Evolutionary conservation across 2,888 invertebrate species (phyloP).

Genomic region (Exocentrus adspersus): DNA sequence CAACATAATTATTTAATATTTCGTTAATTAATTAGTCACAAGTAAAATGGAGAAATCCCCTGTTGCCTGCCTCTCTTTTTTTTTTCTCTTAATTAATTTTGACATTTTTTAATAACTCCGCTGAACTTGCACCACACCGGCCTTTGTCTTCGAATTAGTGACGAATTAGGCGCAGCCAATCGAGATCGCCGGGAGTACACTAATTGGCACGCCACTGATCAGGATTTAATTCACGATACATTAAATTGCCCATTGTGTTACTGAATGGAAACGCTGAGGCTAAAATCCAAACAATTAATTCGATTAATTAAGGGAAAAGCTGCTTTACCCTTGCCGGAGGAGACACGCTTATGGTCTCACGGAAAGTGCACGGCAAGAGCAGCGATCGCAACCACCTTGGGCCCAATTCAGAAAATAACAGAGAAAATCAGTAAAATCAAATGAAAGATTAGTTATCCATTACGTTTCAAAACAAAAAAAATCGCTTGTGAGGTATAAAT

Average conservation of each 20-base stretch:
- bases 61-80: too few species aligned
- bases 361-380: too few species aligned
- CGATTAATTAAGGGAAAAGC: too few species aligned
- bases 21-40: slow-evolving; percentile 34
- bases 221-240: not conserved
- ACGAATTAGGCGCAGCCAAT: slow-evolving; percentile 1
- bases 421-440: too few species aligned
- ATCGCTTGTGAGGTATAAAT: too few species aligned
- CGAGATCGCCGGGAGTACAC: not conserved
- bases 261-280: not conserved
- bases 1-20: slow-evolving; percentile 33
- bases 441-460: too few species aligned
- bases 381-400: too few species aligned
- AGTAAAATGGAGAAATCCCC: slow-evolving; percentile 36
- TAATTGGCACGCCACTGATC: not conserved
- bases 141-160: slow-evolving; percentile 20
- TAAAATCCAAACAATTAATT: not conserved
- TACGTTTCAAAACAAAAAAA: too few species aligned
- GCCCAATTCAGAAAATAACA: too few species aligned
- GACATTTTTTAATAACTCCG: slow-evolving; percentile 23
- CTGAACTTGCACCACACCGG: slow-evolving; percentile 20
- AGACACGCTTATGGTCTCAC: too few species aligned
- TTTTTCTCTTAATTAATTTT: slow-evolving; percentile 29
- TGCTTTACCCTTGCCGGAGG: too few species aligned
- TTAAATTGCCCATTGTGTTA: not conserved